These are phyloP conservation scores for Lerema accius DNA, from an alignment of 1,140 invertebrate genomes.

Conservation along the genomic window DNA sequence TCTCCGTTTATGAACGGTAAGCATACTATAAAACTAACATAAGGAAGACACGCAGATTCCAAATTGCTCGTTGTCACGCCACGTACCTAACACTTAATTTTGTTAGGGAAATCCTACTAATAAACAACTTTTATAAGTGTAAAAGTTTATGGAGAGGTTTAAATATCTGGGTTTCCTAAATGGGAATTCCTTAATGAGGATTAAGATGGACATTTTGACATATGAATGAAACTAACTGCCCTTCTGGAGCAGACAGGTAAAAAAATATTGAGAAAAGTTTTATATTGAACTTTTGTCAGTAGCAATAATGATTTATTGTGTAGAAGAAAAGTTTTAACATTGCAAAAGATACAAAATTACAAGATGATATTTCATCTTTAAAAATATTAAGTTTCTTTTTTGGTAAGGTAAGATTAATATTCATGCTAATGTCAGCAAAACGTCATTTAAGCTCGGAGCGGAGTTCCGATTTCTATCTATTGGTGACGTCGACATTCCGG, in stretches of 20 bases:
- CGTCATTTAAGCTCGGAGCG: background rate
- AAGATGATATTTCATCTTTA: background rate
- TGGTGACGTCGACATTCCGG: background rate
- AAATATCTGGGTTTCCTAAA: too few species aligned
- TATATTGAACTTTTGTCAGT: constrained; percentile 3
- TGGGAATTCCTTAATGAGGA: too few species aligned
- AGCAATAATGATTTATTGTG: constrained; percentile 4
- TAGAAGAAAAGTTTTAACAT: background rate
- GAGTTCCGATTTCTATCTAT: background rate
- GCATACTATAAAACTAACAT: constrained; percentile 13
- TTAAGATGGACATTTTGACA: too few species aligned
- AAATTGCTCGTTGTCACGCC: constrained; percentile 19
- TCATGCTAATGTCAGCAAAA: background rate
- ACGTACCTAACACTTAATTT: constrained; percentile 18
- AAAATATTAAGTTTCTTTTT: too few species aligned
- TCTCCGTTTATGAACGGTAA: constrained; percentile 6
- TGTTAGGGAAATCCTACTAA: too few species aligned
- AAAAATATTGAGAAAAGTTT: too few species aligned
- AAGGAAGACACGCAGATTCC: constrained; percentile 19
- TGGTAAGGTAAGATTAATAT: background rate
- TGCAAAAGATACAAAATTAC: background rate
- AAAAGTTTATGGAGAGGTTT: too few species aligned
- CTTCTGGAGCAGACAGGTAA: too few species aligned
- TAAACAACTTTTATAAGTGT: too few species aligned
- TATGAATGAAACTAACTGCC: too few species aligned